Percentiles rank a stretch among this genome's conserved stretches.
Evolutionary conservation across 2,797 vertebrate species (phyloP).

Genomic region (Periophthalmus magnuspinnatus): DNA sequence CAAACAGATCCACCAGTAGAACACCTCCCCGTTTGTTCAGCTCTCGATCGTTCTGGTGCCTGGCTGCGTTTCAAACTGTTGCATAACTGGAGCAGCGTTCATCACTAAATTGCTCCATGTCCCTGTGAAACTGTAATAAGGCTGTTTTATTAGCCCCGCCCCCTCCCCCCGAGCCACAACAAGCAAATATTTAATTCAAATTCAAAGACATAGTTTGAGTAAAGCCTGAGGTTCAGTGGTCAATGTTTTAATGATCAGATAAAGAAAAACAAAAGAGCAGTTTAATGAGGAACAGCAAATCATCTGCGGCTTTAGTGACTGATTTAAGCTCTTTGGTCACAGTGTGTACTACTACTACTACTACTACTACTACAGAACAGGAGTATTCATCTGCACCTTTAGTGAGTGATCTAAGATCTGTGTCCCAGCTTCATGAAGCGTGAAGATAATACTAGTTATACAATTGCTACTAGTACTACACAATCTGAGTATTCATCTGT

Average conservation of each 20-base stretch:
- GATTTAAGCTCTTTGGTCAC: too few species aligned
- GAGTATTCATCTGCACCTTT: too few species aligned
- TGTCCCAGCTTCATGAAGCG: too few species aligned
- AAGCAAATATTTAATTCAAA: slow-evolving; percentile 21
- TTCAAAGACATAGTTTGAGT: slow-evolving; percentile 20
- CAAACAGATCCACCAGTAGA: too few species aligned
- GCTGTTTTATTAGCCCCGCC: slow-evolving; percentile 29
- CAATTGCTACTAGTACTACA: too few species aligned
- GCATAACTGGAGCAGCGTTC: slow-evolving; percentile 36
- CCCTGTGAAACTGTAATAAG: slow-evolving; percentile 43
- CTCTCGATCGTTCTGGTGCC: slow-evolving; percentile 11
- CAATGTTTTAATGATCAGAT: background rate
- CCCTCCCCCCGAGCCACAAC: slow-evolving; percentile 11
- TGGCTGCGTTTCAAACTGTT: slow-evolving; percentile 23
- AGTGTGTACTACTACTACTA: too few species aligned
- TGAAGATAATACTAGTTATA: too few species aligned
- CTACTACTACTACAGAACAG: too few species aligned
- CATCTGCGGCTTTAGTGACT: too few species aligned
- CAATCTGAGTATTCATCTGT: too few species aligned
- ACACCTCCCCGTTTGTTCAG: too few species aligned
- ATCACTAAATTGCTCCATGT: slow-evolving; percentile 33
- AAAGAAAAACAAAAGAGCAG: background rate
- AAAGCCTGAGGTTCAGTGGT: background rate
- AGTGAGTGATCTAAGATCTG: too few species aligned
- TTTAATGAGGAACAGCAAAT: background rate